phyloP scores from a whole-genome alignment of 2,113 vertebrate species.

The Myodes glareolus region DNA sequence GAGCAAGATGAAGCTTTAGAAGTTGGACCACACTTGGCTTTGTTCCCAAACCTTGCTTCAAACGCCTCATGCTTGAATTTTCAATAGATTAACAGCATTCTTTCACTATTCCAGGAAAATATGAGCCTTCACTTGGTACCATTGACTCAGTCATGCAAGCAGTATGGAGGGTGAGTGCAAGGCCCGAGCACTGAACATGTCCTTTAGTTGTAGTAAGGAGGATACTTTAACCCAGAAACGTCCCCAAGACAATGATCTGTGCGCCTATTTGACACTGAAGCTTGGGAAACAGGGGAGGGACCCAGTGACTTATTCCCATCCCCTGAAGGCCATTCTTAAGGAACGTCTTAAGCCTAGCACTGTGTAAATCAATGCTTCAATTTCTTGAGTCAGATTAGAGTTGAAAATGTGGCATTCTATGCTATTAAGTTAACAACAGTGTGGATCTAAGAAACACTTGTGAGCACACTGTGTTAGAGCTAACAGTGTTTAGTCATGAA shows the following conservation, averaged over 20 bases:
- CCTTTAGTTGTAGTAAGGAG: neutral
- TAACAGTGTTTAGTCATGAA: neutral
- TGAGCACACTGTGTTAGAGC: neutral
- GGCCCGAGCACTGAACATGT: neutral
- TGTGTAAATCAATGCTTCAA: neutral
- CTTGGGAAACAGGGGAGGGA: neutral
- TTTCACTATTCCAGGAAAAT: constrained; percentile 56
- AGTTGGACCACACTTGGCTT: constrained; percentile 52
- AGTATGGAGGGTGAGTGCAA: neutral
- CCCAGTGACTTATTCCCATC: neutral
- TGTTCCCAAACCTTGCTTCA: constrained; percentile 59
- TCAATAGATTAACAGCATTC: constrained; percentile 14
- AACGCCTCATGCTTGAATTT: constrained; percentile 46
- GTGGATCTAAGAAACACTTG: neutral
- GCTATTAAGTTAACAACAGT: neutral
- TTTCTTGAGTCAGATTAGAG: neutral
- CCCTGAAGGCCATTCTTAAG: neutral
- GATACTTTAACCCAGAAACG: neutral
- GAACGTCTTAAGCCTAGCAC: neutral
- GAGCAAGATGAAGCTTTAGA: constrained; percentile 25
- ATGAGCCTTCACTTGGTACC: neutral
- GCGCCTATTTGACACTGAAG: neutral
- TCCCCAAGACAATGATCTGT: neutral
- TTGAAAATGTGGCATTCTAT: neutral
- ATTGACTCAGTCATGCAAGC: neutral